Base-by-base conservation (phyloP, 2,113 vertebrate genomes). In the Petaurus breviceps region DNA sequence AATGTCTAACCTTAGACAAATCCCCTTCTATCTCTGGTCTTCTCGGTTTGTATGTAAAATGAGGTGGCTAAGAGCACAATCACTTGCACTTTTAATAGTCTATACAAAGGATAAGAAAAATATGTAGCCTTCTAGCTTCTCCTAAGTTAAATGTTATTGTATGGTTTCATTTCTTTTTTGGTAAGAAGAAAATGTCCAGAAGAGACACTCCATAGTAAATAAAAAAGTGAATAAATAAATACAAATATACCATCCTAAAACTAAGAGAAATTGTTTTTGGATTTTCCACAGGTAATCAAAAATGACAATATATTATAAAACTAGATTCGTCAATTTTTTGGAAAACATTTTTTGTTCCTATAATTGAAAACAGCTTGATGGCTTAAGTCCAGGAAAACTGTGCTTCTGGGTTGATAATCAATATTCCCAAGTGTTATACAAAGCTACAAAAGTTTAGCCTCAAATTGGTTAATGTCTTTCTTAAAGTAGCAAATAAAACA, bases 331-430 rank as follows among this genome's bases (percentile, higher is more conserved):
- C 61, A 19, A 14, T 77, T 77, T n/a, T 43, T 84, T 84, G n/a
- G 16, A 84, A 26, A 91, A 95, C 8, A 46, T 93, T 96, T 93
- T 93, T 94, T 93, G 92, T 51, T 95, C 51, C 90, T 28, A 91
- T 50, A 97, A 92, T 24, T 54, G 51, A 96, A 96, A 96, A 95
- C 10, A 95, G 52, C 51, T 95, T 77, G 90, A 89, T 22, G 24
- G 95, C 23, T 89, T 96, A 94, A 92, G 57, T 91, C 55, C 77
- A 95, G 95, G 53, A 49, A 95, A 90, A 95, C 91, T 52, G 23
- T 61, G 55, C 68, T 84, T 84, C 68, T 43, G 68, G 68, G n/a
- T 43, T 23, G 16, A 84, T 84, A 84, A 84, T 84, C n/a, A 43
- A 84, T 84, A 43, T 43, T 84, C 19, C n/a, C 68, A 43, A 84